Evolutionary conservation across 2,113 vertebrate genomes (phyloP).

Genomic region (Ceyx cyanopectus): DNA sequence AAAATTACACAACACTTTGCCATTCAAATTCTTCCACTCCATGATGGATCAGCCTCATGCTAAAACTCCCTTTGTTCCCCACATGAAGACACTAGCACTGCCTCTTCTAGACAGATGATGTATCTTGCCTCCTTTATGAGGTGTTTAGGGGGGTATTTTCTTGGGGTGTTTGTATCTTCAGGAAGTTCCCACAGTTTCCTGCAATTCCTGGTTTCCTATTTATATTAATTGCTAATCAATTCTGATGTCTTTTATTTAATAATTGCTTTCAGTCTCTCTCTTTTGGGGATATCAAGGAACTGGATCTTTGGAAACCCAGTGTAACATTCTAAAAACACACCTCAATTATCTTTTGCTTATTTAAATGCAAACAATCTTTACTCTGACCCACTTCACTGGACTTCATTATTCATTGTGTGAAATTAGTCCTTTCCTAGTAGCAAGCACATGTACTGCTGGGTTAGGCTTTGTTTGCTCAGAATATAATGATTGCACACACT

Average conservation of each 20-base stretch:
- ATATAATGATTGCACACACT: background rate
- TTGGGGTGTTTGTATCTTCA: background rate
- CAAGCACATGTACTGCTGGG: background rate
- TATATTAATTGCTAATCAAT: background rate
- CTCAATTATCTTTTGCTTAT: background rate
- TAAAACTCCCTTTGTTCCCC: background rate
- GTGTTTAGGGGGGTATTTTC: background rate
- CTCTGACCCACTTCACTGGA: background rate
- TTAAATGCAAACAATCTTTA: background rate
- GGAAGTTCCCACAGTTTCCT: background rate
- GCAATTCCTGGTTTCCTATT: background rate
- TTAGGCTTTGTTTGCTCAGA: background rate
- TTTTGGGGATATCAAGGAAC: background rate
- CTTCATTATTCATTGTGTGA: background rate
- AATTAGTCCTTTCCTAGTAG: background rate
- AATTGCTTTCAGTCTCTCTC: background rate
- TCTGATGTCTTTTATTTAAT: background rate
- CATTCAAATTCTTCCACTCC: slow-evolving; percentile 25
- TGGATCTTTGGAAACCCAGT: background rate
- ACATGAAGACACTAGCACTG: background rate
- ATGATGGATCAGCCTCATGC: slow-evolving; percentile 8
- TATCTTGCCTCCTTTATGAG: background rate
- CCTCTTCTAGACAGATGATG: background rate
- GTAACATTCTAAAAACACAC: background rate
- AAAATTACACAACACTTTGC: slow-evolving; percentile 56